Percentiles rank a stretch among this genome's conserved stretches.
Evolutionary conservation across 2,888 invertebrate genomes (phyloP).

Genomic region (Phortica okadai): DNA sequence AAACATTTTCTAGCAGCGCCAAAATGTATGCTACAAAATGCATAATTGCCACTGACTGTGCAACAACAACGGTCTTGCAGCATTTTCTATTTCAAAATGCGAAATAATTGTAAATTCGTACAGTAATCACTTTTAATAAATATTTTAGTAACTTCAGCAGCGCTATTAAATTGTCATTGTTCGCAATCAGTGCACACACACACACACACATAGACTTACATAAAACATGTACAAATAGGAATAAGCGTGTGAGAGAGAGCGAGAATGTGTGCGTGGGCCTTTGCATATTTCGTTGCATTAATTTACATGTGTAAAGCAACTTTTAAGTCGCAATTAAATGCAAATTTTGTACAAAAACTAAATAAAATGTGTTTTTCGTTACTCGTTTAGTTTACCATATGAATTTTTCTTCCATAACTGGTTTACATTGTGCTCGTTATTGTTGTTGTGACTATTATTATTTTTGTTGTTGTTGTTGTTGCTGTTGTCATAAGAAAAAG

Average conservation of each 20-base stretch:
- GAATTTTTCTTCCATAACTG: not conserved
- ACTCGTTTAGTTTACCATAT: not conserved
- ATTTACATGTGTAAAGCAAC: conserved; percentile 29
- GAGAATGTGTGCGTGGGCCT: not conserved
- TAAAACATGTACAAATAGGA: not conserved
- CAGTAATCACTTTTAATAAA: not conserved
- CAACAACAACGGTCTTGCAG: too few species aligned
- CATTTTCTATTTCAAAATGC: not conserved
- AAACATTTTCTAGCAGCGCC: too few species aligned
- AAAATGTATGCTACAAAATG: too few species aligned
- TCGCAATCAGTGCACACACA: conserved; percentile 2
- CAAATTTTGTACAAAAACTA: conserved; percentile 23
- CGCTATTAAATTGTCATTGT: not conserved
- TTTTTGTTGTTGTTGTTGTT: conserved; percentile 17
- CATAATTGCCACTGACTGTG: too few species aligned
- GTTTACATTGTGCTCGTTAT: not conserved
- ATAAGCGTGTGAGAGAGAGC: not conserved
- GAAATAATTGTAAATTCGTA: not conserved
- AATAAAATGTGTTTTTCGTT: not conserved
- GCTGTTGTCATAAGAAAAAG: not conserved
- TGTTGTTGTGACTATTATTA: not conserved
- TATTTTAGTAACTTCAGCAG: not conserved
- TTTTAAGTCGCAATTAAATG: conserved; percentile 39
- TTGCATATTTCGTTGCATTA: conserved; percentile 1
- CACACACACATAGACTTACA: conserved; percentile 12